Evolutionary conservation across 2,888 invertebrate genomes (phyloP).

Genomic region (Odontomyia ornata): DNA sequence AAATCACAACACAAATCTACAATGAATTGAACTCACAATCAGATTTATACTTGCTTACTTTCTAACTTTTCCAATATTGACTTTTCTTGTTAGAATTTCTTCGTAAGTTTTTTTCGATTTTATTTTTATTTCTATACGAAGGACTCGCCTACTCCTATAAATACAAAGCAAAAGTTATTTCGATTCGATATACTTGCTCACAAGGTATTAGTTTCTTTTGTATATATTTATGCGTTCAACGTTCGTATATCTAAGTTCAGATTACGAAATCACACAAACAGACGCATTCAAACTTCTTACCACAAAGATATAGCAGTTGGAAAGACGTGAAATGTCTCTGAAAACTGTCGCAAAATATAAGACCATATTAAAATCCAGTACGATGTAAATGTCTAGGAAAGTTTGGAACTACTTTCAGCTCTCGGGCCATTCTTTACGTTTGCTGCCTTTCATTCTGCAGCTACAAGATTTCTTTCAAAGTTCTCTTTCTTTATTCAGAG

Average conservation of each 20-base stretch:
- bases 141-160: background rate
- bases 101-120: background rate
- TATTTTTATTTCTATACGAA: background rate
- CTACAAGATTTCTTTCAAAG: background rate
- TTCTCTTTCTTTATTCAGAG: background rate
- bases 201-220: background rate
- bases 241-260: background rate
- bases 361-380: conserved; percentile 7
- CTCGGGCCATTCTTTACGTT: background rate
- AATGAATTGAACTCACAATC: background rate
- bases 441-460: background rate
- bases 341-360: background rate
- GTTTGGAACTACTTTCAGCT: background rate
- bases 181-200: background rate
- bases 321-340: too few species aligned
- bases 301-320: background rate
- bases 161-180: background rate
- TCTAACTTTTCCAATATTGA: conserved; percentile 30
- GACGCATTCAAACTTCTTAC: background rate
- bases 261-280: background rate
- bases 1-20: background rate
- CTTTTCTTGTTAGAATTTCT: background rate
- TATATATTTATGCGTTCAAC: background rate
- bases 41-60: conserved; percentile 18
- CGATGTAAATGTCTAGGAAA: conserved; percentile 16